Conservation (phyloP, 2,113 vertebrate genomes). For the Pitta sordida region DNA sequence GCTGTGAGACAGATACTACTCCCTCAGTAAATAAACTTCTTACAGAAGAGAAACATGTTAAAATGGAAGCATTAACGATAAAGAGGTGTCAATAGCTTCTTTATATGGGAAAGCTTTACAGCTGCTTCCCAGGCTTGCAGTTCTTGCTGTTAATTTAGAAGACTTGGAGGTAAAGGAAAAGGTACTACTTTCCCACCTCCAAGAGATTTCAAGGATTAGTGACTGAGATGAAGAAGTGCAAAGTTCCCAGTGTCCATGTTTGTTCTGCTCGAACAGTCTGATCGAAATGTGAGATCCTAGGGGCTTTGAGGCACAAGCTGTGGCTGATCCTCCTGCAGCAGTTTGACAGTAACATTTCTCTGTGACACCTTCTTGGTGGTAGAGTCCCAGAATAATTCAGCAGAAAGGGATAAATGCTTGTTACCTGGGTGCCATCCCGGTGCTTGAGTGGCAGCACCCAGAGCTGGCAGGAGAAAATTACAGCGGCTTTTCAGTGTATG, state of each 20-base stretch:
- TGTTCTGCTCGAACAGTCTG: not conserved
- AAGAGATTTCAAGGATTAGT: not conserved
- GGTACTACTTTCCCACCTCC: not conserved
- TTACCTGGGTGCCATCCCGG: not conserved
- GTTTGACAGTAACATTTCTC: not conserved
- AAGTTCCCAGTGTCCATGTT: not conserved
- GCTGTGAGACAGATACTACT: not conserved
- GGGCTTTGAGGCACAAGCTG: not conserved
- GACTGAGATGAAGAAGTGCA: not conserved
- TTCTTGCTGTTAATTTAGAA: not conserved
- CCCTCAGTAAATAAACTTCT: not conserved
- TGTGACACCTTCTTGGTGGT: not conserved
- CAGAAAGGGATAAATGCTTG: not conserved
- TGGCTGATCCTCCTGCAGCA: not conserved
- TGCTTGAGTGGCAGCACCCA: not conserved
- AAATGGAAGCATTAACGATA: not conserved
- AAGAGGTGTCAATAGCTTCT: not conserved
- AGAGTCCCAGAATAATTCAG: not conserved
- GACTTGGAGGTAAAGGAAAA: not conserved
- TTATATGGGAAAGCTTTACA: not conserved
- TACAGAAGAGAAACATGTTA: not conserved
- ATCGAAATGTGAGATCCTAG: accelerated
- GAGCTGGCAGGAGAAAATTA: not conserved
- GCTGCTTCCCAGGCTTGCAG: not conserved
- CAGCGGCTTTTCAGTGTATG: not conserved